A percentile compares a stretch with the other conserved stretches of the same genome.
These are phyloP conservation scores for Eupristina koningsbergeri DNA, from an alignment of 1,140 invertebrate species.

Conservation along the genomic window DNA sequence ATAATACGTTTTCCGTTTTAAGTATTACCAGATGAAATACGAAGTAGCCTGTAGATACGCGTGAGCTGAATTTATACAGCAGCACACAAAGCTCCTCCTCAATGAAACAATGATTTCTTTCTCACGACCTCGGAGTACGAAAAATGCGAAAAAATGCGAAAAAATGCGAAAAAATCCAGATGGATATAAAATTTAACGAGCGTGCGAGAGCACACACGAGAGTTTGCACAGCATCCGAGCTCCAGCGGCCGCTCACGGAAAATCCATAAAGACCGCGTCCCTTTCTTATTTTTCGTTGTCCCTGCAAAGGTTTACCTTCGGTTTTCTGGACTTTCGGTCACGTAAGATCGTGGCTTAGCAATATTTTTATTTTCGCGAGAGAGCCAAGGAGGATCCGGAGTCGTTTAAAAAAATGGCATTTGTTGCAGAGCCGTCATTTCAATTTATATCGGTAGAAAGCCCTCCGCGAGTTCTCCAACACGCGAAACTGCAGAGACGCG, in stretches of 20 bases:
- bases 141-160: constrained; percentile 22
- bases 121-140: background rate
- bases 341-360: background rate
- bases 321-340: background rate
- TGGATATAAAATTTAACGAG: constrained; percentile 17
- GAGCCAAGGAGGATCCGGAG: background rate
- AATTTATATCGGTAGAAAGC: background rate
- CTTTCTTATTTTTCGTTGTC: constrained; percentile 5
- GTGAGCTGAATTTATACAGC: background rate
- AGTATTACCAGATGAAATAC: background rate
- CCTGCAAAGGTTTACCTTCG: background rate
- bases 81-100: background rate
- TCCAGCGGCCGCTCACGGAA: constrained; percentile 4
- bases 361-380: background rate
- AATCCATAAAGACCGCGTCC: constrained; percentile 22
- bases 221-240: background rate
- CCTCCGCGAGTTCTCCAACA: no score
- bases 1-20: background rate
- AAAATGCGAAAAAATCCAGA: constrained; percentile 18
- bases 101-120: constrained; percentile 5
- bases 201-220: constrained; percentile 1
- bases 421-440: background rate
- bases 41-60: background rate
- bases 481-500: no score
- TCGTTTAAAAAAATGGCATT: background rate